These are phyloP conservation scores for Phymastichus coffea DNA, from an alignment of 1,140 invertebrate genomes.

Conservation along the genomic window DNA sequence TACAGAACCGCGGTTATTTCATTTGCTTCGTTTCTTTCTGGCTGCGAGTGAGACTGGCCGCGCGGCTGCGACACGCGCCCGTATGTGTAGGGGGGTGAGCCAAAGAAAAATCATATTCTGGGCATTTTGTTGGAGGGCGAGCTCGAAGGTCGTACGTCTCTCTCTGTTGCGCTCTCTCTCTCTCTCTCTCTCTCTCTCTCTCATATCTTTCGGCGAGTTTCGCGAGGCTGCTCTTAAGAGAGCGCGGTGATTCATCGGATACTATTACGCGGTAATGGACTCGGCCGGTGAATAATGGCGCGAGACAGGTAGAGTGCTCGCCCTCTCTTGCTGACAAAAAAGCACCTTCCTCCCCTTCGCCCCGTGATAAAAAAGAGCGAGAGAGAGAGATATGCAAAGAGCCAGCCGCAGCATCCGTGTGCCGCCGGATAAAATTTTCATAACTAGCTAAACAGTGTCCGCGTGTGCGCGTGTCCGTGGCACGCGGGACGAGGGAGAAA, in stretches of 20 bases:
- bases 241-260: conserved; percentile 45
- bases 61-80: neutral
- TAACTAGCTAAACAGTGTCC: conserved; percentile 23
- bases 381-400: conserved; percentile 21
- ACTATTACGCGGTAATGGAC: conserved; percentile 47
- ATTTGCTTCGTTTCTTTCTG: conserved; percentile 25
- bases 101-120: conserved; percentile 27
- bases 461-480: too few relatives aligned
- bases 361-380: neutral
- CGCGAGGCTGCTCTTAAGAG: conserved; percentile 38
- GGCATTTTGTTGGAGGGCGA: conserved; percentile 22
- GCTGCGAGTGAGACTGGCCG: conserved; percentile 18
- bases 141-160: conserved; percentile 12
- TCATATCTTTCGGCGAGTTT: conserved; percentile 27
- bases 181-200: conserved; percentile 19
- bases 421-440: conserved; percentile 37
- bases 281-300: conserved; percentile 45
- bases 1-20: conserved; percentile 6
- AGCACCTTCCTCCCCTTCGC: neutral
- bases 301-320: conserved; percentile 32
- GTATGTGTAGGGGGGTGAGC: conserved; percentile 1
- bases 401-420: too few relatives aligned
- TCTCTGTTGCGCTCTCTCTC: conserved; percentile 3
- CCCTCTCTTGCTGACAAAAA: conserved; percentile 3
- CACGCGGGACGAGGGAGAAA: too few relatives aligned